Percentiles rank a stretch among this genome's conserved stretches.
phyloP scores from a whole-genome alignment of 2,888 invertebrate species.

The Thecocarcelia acutangulata region DNA sequence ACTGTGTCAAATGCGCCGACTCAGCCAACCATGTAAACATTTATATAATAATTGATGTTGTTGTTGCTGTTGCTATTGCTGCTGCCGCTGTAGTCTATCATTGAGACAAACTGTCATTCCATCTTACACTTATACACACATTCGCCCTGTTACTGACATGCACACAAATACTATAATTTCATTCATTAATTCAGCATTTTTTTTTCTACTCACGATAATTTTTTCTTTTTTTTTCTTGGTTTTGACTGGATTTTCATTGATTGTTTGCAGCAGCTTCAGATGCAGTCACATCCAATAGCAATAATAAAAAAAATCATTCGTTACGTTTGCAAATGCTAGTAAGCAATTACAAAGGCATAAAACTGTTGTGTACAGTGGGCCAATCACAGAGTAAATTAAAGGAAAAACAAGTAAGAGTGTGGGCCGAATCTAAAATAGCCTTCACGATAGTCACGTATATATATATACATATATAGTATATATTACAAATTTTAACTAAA shows the following conservation, averaged over 20 bases:
- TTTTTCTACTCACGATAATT: conserved; percentile 17
- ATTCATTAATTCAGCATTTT: conserved; percentile 20
- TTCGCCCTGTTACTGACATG: not conserved
- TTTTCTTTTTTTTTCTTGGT: not conserved
- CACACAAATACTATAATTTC: conserved; percentile 12
- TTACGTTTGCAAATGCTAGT: conserved; percentile 36
- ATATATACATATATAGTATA: too few species aligned
- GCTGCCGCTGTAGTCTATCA: not conserved
- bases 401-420: too few species aligned
- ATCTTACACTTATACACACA: conserved; percentile 4
- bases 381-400: too few species aligned
- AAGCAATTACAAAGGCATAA: conserved; percentile 18
- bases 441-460: too few species aligned
- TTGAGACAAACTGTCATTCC: conserved; percentile 31
- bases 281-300: conserved; percentile 5
- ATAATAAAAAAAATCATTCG: conserved; percentile 4
- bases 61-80: not conserved
- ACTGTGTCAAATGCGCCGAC: conserved; percentile 65
- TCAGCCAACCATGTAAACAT: conserved; percentile 63
- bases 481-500: too few species aligned
- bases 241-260: conserved; percentile 28
- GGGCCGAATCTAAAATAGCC: too few species aligned
- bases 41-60: conserved; percentile 25
- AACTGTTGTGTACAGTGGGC: not conserved
- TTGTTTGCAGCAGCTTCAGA: conserved; percentile 21